Evolutionary conservation across 2,888 invertebrate species (phyloP).

Genomic region (Thysanoteuthis rhombus): DNA sequence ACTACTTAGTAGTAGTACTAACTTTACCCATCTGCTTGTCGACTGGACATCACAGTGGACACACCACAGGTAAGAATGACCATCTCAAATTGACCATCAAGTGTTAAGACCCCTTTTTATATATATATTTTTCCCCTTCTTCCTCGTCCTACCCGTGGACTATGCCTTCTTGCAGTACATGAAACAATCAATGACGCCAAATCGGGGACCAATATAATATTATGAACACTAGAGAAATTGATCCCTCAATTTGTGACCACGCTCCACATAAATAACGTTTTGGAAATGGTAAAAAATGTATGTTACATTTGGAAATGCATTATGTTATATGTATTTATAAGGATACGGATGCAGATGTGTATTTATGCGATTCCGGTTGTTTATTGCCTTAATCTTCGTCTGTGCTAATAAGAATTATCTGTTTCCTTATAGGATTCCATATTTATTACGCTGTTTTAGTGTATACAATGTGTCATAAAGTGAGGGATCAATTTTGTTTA

Average conservation of each 20-base stretch:
- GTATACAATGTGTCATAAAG: neutral
- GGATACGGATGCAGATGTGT: neutral
- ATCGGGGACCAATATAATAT: neutral
- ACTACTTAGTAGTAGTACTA: conserved; percentile 12
- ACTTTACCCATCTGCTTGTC: neutral
- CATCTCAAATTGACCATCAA: neutral
- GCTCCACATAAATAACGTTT: neutral
- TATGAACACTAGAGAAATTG: conserved; percentile 12
- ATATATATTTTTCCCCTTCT: neutral
- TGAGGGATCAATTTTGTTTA: neutral
- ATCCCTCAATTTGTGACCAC: neutral
- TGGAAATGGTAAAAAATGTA: neutral
- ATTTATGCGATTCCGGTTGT: neutral
- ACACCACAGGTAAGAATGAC: conserved; percentile 12
- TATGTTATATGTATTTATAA: too few species aligned
- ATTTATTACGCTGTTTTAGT: conserved; percentile 12
- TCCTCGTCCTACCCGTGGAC: neutral
- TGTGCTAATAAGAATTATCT: neutral
- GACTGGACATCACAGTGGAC: conserved; percentile 12
- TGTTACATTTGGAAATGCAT: neutral
- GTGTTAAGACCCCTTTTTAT: neutral
- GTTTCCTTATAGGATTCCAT: neutral
- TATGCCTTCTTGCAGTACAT: neutral
- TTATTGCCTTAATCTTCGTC: neutral
- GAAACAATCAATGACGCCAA: neutral